Base-by-base conservation (phyloP, 1,140 invertebrate species). In the Bombus fervidus region DNA sequence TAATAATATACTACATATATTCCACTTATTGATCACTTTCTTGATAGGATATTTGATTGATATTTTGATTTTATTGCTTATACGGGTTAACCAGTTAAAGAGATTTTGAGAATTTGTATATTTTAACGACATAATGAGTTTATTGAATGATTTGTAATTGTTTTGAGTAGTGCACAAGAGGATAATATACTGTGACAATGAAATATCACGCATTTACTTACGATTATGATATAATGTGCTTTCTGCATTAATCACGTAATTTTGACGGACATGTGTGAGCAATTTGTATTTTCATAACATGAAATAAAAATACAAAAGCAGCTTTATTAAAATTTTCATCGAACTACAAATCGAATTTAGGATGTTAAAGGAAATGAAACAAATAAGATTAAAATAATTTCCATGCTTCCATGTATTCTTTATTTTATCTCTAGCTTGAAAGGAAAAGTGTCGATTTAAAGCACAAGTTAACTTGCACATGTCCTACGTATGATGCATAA, bases 171-270 rank as follows among this genome's bases (percentile, higher is more conserved):
- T n/a, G 8, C 28, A 47, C 3, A 15, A 47, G 18, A n/a, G 1
- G 3, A 69, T 37, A 25, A 31, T 28, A 77, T n/a, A 41, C n/a
- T 9, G 59, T 13, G n/a, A 66, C 39, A 68, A n/a, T 66, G 31
- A 79, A 79, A 6, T 78, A 66, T 78, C 41, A 41, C 37, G 15
- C 28, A 66, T 66, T 78, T 78, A 28, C 25, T 37, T 66, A 79
- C 41, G 47, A 43, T 37, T 10, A 43, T 47, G 28, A 47, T 79
- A 47, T 41, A 66, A 47, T 3, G 12, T 41, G 37, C 66, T 34
- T 66, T 66, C n/a, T 12, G 39, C n/a, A 66, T 41, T 22, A 31
- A 43, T 53, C 31, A 31, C n/a, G 13, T n/a, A 9, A 69, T 81
- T 71, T 53, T 31, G 25, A 34, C 39, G 37, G 66, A 81, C 78